Percentiles rank a stretch among this genome's conserved stretches.
Conservation (phyloP, 2,888 invertebrate genomes). For the Plebejus argus region DNA sequence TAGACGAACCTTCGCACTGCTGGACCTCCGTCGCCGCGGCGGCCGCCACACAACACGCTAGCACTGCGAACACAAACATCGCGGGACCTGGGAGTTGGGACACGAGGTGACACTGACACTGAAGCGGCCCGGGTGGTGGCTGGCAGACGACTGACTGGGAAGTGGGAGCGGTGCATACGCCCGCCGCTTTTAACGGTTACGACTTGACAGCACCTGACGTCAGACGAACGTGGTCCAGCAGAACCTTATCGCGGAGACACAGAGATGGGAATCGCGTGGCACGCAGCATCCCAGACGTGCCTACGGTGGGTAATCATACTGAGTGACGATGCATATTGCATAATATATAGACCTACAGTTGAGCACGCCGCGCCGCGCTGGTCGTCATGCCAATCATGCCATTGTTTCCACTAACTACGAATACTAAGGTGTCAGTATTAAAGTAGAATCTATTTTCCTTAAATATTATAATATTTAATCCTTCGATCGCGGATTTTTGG, state of each 20-base stretch:
- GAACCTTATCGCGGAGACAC: background rate
- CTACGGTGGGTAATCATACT: background rate
- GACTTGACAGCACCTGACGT: background rate
- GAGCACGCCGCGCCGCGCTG: background rate
- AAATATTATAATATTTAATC: no score
- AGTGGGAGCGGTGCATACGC: slow-evolving; percentile 6
- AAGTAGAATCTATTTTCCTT: background rate
- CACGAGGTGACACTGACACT: slow-evolving; percentile 15
- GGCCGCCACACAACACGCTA: slow-evolving; percentile 57
- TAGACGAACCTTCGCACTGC: slow-evolving; percentile 67
- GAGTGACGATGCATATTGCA: background rate
- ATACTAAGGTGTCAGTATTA: background rate
- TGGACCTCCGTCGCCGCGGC: slow-evolving; percentile 59
- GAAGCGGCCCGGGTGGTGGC: background rate
- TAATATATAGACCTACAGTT: no score
- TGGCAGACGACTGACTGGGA: slow-evolving; percentile 15
- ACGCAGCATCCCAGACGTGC: background rate
- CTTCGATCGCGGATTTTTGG: no score
- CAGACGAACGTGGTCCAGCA: background rate
- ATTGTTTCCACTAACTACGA: background rate
- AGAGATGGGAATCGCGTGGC: background rate
- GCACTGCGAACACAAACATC: slow-evolving; percentile 57
- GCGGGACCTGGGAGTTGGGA: slow-evolving; percentile 49
- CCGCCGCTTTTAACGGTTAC: slow-evolving; percentile 13
- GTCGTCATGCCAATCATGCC: background rate